These are phyloP conservation scores for Miichthys miiuy DNA, from an alignment of 2,797 vertebrate species.

Conservation along the genomic window DNA sequence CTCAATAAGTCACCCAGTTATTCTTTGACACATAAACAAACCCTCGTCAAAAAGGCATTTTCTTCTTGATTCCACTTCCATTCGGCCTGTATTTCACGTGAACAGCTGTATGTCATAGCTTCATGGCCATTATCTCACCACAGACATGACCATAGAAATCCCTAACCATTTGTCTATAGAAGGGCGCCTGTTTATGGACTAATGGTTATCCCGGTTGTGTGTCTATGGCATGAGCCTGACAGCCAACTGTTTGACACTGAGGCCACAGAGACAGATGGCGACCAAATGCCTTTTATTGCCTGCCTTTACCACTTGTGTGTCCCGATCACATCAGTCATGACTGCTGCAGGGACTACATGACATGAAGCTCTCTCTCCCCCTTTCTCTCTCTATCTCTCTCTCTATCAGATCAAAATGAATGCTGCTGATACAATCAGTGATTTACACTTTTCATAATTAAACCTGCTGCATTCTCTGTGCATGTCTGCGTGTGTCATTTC, in stretches of 20 bases:
- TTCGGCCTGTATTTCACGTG: conserved; percentile 46
- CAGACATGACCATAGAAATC: conserved; percentile 73
- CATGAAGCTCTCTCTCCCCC: conserved; percentile 46
- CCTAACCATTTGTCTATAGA: conserved; percentile 72
- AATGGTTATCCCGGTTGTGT: conserved; percentile 81
- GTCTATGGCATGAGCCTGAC: conserved; percentile 74
- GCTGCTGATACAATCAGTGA: conserved; percentile 52
- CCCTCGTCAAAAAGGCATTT: conserved; percentile 42
- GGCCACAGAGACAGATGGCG: conserved; percentile 83
- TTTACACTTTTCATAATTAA: conserved; percentile 58
- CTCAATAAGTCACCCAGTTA: conserved; percentile 49
- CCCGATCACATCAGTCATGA: conserved; percentile 77
- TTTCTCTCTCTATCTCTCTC: conserved; percentile 18
- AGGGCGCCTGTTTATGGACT: conserved; percentile 77
- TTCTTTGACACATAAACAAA: conserved; percentile 64
- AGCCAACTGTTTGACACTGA: conserved; percentile 82
- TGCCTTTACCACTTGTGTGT: conserved; percentile 80
- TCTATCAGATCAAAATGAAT: conserved; percentile 55
- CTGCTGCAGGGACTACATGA: conserved; percentile 60
- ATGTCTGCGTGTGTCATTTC: conserved; percentile 6
- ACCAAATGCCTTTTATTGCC: conserved; percentile 84
- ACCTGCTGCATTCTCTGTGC: conserved; percentile 29
- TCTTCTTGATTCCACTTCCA: conserved; percentile 33
- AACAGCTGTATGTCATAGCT: conserved; percentile 64
- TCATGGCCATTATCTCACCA: conserved; percentile 67